Conservation (phyloP, 2,113 vertebrate species). For the Calyptomena viridis region DNA sequence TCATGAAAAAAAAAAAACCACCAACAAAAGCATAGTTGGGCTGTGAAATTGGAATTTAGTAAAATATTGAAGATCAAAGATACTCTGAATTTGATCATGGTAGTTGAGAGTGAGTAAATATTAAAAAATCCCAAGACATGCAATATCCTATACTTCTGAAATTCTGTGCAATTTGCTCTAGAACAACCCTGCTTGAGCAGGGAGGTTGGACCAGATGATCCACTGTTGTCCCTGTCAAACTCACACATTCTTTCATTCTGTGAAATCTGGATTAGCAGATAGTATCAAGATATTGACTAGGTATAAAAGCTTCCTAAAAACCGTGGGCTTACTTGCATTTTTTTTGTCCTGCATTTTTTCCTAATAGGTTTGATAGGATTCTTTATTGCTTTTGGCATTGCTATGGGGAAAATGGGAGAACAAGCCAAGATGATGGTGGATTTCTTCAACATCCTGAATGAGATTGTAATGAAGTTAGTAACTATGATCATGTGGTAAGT, state of each 20-base stretch:
- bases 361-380: constrained; percentile 94
- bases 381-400: constrained; percentile 98
- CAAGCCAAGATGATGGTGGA: constrained; percentile 98
- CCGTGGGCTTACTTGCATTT: background rate
- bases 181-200: background rate
- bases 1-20: background rate
- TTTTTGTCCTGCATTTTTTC: constrained; percentile 49
- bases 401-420: constrained; percentile 99
- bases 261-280: background rate
- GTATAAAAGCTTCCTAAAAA: background rate
- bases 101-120: background rate
- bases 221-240: background rate
- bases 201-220: background rate
- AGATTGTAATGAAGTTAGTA: constrained; percentile 98
- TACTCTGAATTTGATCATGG: background rate
- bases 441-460: constrained; percentile 98
- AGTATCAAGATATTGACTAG: background rate
- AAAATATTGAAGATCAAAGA: background rate
- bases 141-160: background rate
- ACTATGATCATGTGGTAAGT: constrained; percentile 99
- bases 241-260: background rate
- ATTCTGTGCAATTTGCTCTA: background rate
- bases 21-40: accelerated
- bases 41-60: background rate
- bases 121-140: background rate